Evolutionary conservation across 2,797 vertebrate species (phyloP).

Genomic region (Pseudocheirus occidentalis): DNA sequence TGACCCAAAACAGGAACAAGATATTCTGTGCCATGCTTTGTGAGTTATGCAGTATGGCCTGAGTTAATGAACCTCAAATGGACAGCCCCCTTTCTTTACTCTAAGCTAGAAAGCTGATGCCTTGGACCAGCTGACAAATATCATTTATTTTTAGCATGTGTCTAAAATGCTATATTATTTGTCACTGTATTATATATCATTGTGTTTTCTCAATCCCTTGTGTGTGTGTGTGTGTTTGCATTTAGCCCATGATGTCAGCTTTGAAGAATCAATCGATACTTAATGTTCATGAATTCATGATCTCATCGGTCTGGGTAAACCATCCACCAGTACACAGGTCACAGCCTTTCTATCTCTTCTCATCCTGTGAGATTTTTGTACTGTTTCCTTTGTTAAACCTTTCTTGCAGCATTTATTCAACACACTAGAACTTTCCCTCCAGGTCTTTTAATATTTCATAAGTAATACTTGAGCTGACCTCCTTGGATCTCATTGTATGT

Average conservation of each 20-base stretch:
- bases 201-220: slow-evolving; percentile 7
- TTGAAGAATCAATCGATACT: not conserved
- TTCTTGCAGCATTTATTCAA: not conserved
- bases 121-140: not conserved
- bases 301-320: not conserved
- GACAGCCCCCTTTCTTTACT: not conserved
- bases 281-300: not conserved
- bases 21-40: not conserved
- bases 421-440: not conserved
- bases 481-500: not conserved
- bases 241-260: not conserved
- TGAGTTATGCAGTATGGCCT: not conserved
- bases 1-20: not conserved
- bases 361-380: not conserved
- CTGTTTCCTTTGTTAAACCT: not conserved
- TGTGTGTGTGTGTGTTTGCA: not conserved
- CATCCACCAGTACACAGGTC: not conserved
- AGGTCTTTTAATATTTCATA: not conserved
- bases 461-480: not conserved
- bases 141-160: slow-evolving; percentile 35
- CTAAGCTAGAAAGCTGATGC: slow-evolving; percentile 5
- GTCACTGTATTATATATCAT: slow-evolving; percentile 25
- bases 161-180: not conserved
- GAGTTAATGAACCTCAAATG: not conserved
- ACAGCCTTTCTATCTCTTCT: not conserved